Base-by-base conservation (phyloP, 2,888 invertebrate genomes). In the Thecophora atra region DNA sequence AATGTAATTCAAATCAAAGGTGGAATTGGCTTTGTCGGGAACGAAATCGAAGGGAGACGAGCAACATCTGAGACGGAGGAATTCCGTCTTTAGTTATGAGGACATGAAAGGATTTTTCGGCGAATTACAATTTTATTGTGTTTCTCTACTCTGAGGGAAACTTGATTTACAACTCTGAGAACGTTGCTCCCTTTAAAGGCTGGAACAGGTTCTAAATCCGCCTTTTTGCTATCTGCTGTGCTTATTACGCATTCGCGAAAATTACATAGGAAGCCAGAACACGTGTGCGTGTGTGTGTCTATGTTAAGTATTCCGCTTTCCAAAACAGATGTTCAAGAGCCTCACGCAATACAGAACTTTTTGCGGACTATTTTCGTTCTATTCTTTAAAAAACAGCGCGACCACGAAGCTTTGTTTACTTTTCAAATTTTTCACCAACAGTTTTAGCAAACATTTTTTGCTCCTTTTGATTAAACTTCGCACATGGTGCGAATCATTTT, bases 401-500 rank as follows among this genome's bases (percentile, higher is more conserved):
- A n/a, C n/a, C n/a, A n/a, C 42, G 24, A 44, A 42, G 37, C 37
- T 30, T 62, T 63, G 63, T 63, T 63, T 63, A 63, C 44, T 42
- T 63, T 44, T n/a, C 21, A 42, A 63, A 44, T 63, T 63, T 63
- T 63, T 63, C 63, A 26, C 44, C 63, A 63, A 63, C n/a, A 63
- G 44, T 42, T 63, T 42, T 42, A 15, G 42, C 42, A 21, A 24
- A 63, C 42, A 19, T 44, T 44, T 42, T 28, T 60, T 8, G 37
- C 19, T 24, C 11, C 54, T 24, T 60, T 21, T 58, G 30, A 62
- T 70, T 60, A 62, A 30, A 28, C 62, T 62, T 52, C 70, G 51
- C 70, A 62, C 21, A 52, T 62, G 62, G 47, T 5, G 58, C 51
- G 62, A 70, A 30, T 5, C 26, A 5, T 58, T 44, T 42, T 11